Percentiles rank a stretch among this genome's conserved stretches.
phyloP scores from a whole-genome alignment of 2,888 invertebrate genomes.

The Pseudanteris insignis region DNA sequence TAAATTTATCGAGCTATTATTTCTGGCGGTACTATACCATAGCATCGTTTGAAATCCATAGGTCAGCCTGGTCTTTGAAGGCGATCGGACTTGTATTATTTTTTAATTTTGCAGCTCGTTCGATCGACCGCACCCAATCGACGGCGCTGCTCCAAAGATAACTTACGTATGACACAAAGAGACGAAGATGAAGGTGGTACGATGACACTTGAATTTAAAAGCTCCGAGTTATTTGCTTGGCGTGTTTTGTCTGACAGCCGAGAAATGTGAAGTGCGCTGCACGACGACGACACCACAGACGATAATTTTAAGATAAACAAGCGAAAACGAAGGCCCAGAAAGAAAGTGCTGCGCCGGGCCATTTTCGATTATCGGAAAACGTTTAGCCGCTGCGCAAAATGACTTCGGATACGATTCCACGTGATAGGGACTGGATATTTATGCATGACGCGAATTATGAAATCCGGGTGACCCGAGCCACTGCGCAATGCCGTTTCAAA shows the following conservation, averaged over 20 bases:
- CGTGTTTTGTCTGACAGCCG: slow-evolving; percentile 44
- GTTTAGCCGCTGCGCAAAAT: slow-evolving; percentile 40
- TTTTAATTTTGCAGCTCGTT: too few relatives aligned
- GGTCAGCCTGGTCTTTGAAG: too few relatives aligned
- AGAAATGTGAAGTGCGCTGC: slow-evolving; percentile 22
- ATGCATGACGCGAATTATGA: slow-evolving; percentile 22
- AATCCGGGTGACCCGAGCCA: slow-evolving; percentile 12
- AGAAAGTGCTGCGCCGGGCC: slow-evolving; percentile 27
- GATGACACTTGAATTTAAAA: slow-evolving; percentile 49
- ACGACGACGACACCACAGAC: slow-evolving; percentile 30
- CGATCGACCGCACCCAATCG: too few relatives aligned
- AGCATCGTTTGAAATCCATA: too few relatives aligned
- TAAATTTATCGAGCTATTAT: too few relatives aligned
- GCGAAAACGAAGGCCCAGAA: too few relatives aligned
- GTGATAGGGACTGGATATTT: slow-evolving; percentile 12
- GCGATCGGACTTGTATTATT: too few relatives aligned
- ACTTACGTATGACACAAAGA: slow-evolving; percentile 31
- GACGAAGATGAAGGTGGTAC: slow-evolving; percentile 29
- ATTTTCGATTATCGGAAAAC: slow-evolving; percentile 50
- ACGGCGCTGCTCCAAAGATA: slow-evolving; percentile 11
- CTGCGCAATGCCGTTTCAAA: too few relatives aligned
- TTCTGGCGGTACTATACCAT: too few relatives aligned
- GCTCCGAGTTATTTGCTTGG: slow-evolving; percentile 45
- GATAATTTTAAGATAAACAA: slow-evolving; percentile 46
- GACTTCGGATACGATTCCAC: slow-evolving; percentile 43